phyloP scores from a whole-genome alignment of 2,113 vertebrate species.

The Protobothrops mucrosquamatus region DNA sequence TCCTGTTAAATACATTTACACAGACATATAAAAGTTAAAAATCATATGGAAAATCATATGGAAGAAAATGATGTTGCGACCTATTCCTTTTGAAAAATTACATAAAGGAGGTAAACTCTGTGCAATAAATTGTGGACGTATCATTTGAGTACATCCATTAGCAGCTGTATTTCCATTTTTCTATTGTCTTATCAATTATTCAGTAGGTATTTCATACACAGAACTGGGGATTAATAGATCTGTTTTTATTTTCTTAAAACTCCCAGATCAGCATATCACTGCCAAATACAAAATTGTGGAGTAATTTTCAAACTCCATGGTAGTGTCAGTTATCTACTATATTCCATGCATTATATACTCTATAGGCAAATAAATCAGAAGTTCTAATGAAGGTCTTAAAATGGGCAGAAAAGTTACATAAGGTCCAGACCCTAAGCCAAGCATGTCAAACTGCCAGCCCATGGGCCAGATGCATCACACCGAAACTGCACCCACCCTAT shows the following conservation, averaged over 20 bases:
- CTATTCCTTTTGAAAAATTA: background rate
- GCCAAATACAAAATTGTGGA: background rate
- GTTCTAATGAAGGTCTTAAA: background rate
- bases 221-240: background rate
- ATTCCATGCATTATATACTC: background rate
- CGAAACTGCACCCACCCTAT: no score
- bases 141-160: background rate
- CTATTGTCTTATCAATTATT: background rate
- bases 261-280: background rate
- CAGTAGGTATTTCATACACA: no score
- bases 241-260: background rate
- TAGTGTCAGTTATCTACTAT: background rate
- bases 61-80: background rate
- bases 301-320: background rate
- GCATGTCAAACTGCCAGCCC: no score
- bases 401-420: background rate
- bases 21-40: background rate
- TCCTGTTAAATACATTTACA: background rate
- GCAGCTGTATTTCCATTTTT: background rate
- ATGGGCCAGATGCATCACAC: no score
- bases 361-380: background rate
- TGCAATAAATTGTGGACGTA: background rate
- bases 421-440: background rate
- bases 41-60: background rate
- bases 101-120: background rate